Evolutionary conservation across 2,888 invertebrate genomes (phyloP).

Genomic region (Chaitophorus viminalis): DNA sequence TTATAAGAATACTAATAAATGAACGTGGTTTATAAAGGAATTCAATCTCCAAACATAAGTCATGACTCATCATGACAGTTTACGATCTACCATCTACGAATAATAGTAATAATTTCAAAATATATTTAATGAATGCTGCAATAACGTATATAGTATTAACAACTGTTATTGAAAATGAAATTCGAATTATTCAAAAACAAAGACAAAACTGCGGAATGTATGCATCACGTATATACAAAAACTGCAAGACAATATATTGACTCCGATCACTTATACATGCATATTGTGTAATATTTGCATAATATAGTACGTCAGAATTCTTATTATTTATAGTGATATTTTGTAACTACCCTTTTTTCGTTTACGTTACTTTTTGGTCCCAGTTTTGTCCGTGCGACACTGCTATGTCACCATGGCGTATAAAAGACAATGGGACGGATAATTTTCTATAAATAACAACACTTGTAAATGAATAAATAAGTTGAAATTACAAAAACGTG

Average conservation of each 20-base stretch:
- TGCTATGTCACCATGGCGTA: not conserved
- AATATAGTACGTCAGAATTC: not conserved
- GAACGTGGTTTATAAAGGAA: too few species aligned
- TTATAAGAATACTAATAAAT: too few species aligned
- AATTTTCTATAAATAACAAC: slow-evolving; percentile 27
- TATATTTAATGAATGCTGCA: not conserved
- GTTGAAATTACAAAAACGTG: not conserved
- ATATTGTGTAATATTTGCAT: not conserved
- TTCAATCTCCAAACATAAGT: too few species aligned
- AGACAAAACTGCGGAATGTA: not conserved
- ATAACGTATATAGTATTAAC: not conserved
- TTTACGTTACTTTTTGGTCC: not conserved
- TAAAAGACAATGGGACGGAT: slow-evolving; percentile 19
- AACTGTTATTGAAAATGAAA: too few species aligned
- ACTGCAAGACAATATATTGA: not conserved
- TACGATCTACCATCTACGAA: not conserved
- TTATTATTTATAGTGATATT: slow-evolving; percentile 35
- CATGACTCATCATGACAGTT: too few species aligned
- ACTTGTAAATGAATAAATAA: not conserved
- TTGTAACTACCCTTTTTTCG: not conserved
- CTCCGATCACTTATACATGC: not conserved
- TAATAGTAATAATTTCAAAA: not conserved
- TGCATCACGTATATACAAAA: not conserved
- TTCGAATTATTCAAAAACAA: not conserved
- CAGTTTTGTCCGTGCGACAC: too few species aligned